Evolutionary conservation across 2,888 invertebrate species (phyloP), one percentile per base, ranked within the genome.

Genomic region (Leucozona laternaria): DNA sequence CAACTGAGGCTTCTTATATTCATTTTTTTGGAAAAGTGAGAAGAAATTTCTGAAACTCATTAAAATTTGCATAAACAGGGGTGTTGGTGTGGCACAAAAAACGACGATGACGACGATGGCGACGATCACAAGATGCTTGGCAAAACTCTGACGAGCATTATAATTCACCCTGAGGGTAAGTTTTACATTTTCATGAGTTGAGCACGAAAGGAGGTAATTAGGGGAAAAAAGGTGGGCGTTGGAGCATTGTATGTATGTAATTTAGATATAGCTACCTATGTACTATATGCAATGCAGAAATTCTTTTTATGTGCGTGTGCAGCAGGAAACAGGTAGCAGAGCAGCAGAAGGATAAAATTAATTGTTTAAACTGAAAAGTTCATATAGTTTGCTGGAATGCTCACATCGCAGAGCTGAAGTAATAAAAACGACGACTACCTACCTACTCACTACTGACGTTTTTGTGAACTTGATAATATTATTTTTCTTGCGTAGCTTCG

Each of bases 11-110:
- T 64, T 64, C 25, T 64, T 64, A 45, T 28, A 45, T 34, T 17
- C n/a, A 28, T 68, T 22, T 50, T 62, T 50, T 50, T 34, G 15
- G 10, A 4, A 50, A 34, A 34, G 50, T 50, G 50, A 50, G 66
- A 68, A 64, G 34, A 40, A 40, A 31, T 34, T 70, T 50, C 48
- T 50, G 48, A 58, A 71, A 58, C 84, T 84, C 84, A 79, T 84
- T 84, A 79, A 84, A 76, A 84, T 84, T 79, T 76, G 50, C 75
- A 84, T 79, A 79, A 84, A 79, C 70, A 75, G 75, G 60, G 75
- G 71, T 66, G 75, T 25, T 28, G 48, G 15, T 1, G 25, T 2
- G 15, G 50, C 15, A 25, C 22, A 25, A 50, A 76, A 40, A 15
- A 20, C 22, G 37, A 60, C n/a, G 15, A 78, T 11, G 34, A 58